These are phyloP conservation scores for Aromia moschata DNA, from an alignment of 2,888 invertebrate genomes.

Conservation along the genomic window DNA sequence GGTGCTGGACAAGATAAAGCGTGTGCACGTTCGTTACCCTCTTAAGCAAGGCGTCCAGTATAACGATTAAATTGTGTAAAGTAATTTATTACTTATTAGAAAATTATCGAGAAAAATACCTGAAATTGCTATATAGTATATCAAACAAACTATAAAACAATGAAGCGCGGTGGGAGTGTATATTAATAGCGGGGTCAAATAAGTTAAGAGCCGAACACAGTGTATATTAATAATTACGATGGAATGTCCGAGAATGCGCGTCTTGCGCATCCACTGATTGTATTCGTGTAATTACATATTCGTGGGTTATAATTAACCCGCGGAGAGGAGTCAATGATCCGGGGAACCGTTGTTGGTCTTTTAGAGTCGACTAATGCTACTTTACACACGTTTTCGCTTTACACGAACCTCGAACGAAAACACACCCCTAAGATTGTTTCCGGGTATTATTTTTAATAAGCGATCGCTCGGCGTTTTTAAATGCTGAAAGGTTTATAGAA, in stretches of 20 bases:
- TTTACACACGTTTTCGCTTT: slow-evolving; percentile 23
- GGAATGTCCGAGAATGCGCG: slow-evolving; percentile 56
- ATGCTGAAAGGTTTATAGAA: too few species aligned
- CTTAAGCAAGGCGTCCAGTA: neutral
- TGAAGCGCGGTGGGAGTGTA: slow-evolving; percentile 48
- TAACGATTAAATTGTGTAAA: slow-evolving; percentile 41
- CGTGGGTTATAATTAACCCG: slow-evolving; percentile 63
- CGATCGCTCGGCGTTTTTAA: too few species aligned
- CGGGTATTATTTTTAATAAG: slow-evolving; percentile 6
- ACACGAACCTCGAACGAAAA: slow-evolving; percentile 27
- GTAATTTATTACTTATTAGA: slow-evolving; percentile 43
- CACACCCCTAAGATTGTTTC: slow-evolving; percentile 35
- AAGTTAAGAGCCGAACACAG: slow-evolving; percentile 44
- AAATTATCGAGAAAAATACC: slow-evolving; percentile 40
- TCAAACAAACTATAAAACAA: slow-evolving; percentile 47
- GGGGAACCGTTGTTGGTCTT: slow-evolving; percentile 44
- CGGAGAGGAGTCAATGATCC: slow-evolving; percentile 59
- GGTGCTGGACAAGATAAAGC: neutral
- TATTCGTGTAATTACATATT: slow-evolving; percentile 63
- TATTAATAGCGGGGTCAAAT: slow-evolving; percentile 51
- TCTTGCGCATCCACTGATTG: slow-evolving; percentile 60
- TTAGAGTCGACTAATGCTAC: slow-evolving; percentile 44
- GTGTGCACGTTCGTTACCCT: neutral
- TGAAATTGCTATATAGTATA: slow-evolving; percentile 42
- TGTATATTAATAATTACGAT: slow-evolving; percentile 54